These are phyloP conservation scores for Drosophila rufa DNA, from an alignment of 1,140 invertebrate species.

Conservation along the genomic window DNA sequence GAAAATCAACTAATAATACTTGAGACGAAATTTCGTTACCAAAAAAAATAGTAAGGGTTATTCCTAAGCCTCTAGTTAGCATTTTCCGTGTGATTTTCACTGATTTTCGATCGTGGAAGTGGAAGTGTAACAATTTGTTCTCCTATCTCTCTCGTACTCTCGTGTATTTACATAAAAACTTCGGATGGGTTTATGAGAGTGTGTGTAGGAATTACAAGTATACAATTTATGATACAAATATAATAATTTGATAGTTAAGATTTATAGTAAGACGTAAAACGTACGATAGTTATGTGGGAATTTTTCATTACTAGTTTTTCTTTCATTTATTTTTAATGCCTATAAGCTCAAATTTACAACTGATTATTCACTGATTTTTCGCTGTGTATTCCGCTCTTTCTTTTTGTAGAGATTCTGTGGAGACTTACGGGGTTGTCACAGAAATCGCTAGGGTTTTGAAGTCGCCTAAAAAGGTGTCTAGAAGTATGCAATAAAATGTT, in stretches of 20 bases:
- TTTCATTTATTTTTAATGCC: slow-evolving; percentile 47
- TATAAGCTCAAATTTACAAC: slow-evolving; percentile 84
- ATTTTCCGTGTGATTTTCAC: slow-evolving; percentile 21
- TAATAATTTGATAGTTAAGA: slow-evolving; percentile 38
- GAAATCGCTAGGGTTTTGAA: no score
- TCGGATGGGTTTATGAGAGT: slow-evolving; percentile 29
- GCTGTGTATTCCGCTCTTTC: slow-evolving; percentile 14
- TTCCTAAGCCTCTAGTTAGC: slow-evolving; percentile 33
- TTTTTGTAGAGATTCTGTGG: background rate
- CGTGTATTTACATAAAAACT: slow-evolving; percentile 49
- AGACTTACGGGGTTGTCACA: background rate
- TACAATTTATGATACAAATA: slow-evolving; percentile 53
- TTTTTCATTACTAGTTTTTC: slow-evolving; percentile 24
- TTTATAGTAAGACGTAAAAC: slow-evolving; percentile 51
- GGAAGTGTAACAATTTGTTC: slow-evolving; percentile 29
- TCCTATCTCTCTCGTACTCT: slow-evolving; percentile 9
- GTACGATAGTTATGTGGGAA: slow-evolving; percentile 45
- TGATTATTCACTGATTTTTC: slow-evolving; percentile 68
- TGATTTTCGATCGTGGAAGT: slow-evolving; percentile 18
- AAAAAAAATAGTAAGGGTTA: slow-evolving; percentile 22
- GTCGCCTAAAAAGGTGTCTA: no score
- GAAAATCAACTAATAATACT: slow-evolving; percentile 37
- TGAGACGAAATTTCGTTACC: slow-evolving; percentile 2
- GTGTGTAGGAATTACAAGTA: slow-evolving; percentile 47
- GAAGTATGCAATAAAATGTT: no score